These are phyloP conservation scores for Strigamia crassipes DNA, from an alignment of 2,888 invertebrate genomes.

Conservation along the genomic window DNA sequence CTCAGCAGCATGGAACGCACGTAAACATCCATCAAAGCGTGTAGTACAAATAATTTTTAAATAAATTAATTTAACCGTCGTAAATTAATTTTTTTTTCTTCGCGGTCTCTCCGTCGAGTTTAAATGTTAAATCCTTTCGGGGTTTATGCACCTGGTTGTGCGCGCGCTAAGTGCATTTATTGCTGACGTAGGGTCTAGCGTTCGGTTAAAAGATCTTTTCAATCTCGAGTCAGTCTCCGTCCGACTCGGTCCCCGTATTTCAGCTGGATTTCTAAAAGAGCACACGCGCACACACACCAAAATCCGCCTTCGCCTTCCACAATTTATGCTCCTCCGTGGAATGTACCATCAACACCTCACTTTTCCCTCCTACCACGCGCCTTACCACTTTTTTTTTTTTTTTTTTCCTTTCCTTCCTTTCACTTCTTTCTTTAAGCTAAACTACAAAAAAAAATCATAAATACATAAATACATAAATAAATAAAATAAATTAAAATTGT, in stretches of 20 bases:
- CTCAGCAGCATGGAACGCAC: neutral
- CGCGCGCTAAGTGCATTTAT: neutral
- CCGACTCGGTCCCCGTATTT: slow-evolving; percentile 25
- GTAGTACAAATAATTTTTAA: too few relatives aligned
- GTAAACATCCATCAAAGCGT: neutral
- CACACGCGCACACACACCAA: neutral
- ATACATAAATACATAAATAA: too few relatives aligned
- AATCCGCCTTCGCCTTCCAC: slow-evolving; percentile 11
- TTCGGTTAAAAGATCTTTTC: slow-evolving; percentile 28
- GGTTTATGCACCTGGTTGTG: neutral
- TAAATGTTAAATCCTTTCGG: neutral
- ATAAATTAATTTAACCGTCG: neutral
- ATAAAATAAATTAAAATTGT: too few relatives aligned
- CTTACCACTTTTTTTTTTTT: neutral
- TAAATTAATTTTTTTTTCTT: too few relatives aligned
- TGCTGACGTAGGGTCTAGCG: slow-evolving; percentile 20
- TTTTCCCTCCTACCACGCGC: neutral
- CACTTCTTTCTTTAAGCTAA: neutral
- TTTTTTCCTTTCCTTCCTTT: too few relatives aligned
- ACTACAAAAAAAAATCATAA: too few relatives aligned
- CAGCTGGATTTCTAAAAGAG: neutral
- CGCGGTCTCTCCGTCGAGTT: too few relatives aligned
- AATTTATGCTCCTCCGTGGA: slow-evolving; percentile 2
- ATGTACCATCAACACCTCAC: slow-evolving; percentile 10
- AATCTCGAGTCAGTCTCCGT: slow-evolving; percentile 8